phyloP scores from a whole-genome alignment of 2,113 vertebrate genomes.

The Taxidea taxus region DNA sequence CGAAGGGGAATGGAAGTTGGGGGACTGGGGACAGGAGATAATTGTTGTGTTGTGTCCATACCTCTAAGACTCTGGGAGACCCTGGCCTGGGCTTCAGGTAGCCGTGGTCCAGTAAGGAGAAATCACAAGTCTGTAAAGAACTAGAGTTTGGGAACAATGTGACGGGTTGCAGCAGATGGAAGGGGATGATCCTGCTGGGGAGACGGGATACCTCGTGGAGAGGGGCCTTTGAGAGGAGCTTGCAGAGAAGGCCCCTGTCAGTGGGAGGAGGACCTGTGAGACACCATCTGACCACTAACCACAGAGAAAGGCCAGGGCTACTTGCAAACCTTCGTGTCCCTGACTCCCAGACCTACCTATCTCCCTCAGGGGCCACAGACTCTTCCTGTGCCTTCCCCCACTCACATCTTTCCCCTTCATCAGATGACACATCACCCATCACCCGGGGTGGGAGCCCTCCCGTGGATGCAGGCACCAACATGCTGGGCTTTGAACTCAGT shows the following conservation, averaged over 20 bases:
- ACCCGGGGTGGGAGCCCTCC: no score
- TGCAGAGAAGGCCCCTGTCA: not conserved
- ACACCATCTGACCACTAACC: not conserved
- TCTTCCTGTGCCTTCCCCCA: rapidly evolving
- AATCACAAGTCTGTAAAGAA: rapidly evolving
- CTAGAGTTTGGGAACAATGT: rapidly evolving
- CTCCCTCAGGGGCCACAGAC: not conserved
- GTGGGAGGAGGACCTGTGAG: not conserved
- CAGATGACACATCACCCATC: not conserved
- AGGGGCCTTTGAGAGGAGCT: no score
- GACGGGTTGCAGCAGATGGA: rapidly evolving
- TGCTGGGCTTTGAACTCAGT: rapidly evolving
- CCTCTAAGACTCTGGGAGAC: not conserved
- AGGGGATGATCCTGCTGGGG: no score
- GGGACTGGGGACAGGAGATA: no score
- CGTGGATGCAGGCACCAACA: rapidly evolving
- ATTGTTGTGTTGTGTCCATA: rapidly evolving
- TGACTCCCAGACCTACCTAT: rapidly evolving
- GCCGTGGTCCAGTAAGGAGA: not conserved
- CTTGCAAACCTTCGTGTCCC: no score
- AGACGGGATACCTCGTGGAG: rapidly evolving
- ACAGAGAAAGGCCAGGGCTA: not conserved
- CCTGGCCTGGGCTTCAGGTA: not conserved
- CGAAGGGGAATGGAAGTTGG: not conserved
- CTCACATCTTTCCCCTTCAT: not conserved